Evolutionary conservation across 2,888 invertebrate species (phyloP), one percentile per base, ranked within the genome.

Genomic region (Nemurella pictetii): DNA sequence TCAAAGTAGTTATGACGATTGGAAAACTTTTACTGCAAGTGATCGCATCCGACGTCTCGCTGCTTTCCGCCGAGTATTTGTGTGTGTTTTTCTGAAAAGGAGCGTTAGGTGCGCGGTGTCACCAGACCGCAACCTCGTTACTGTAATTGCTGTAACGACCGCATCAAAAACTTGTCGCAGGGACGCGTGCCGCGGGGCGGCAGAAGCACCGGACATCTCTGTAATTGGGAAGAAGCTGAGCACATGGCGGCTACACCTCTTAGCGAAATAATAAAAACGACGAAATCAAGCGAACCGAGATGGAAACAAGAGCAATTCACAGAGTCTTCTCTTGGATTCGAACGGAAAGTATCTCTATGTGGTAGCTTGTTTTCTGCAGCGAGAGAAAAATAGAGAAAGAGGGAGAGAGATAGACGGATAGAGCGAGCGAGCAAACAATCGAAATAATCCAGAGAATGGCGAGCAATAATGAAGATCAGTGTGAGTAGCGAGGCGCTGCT

Each of bases 331-430:
- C n/a, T n/a, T n/a, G n/a, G n/a, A n/a, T n/a, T n/a, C n/a, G n/a
- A n/a, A n/a, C n/a, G n/a, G 55, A 2, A 20, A 55, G 55, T 12
- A 20, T 55, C 55, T 55, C 15, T 20, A 20, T 20, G 55, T 55
- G 55, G 9, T 55, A 12, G 32, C 32, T 32, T 55, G 55, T 3
- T 55, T 55, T 55, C 55, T 55, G 55, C 78, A 82, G 77, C 30
- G 28, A 55, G 77, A 25, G 72, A 35, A n/a, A 29, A 29, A 25
- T 72, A 85, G 80, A 83, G 30, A n/a, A 83, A 81, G 85, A 32
- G 32, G 32, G 75, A 35, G 86, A 75, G 84, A 80, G 75, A 29
- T 81, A 77, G 84, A 36, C 25, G 75, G 77, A 84, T 73, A 80
- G 77, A 74, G 85, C 80, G 72, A 84, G 77, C 74, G 83, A 85